Evolutionary conservation across 1,140 invertebrate species (phyloP).

Genomic region (Procambarus virginalis): DNA sequence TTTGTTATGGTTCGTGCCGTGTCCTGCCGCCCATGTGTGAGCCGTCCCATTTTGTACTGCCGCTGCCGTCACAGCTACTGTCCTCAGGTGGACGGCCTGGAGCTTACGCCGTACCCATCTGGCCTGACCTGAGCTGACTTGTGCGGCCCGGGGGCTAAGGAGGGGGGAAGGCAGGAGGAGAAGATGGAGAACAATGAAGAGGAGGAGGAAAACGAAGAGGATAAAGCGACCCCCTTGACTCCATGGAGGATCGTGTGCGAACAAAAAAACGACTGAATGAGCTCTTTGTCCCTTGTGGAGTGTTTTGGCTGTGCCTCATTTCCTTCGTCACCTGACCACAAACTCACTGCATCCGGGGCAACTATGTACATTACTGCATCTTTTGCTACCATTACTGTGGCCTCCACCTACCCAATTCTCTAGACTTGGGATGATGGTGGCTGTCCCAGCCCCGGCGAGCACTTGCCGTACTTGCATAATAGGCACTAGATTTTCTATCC

Average conservation of each 20-base stretch:
- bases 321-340: conserved; percentile 59
- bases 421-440: conserved; percentile 10
- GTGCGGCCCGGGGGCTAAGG: conserved; percentile 35
- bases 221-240: conserved; percentile 11
- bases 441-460: conserved; percentile 3
- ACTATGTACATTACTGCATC: conserved; percentile 33
- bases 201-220: neutral
- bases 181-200: conserved; percentile 28
- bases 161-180: conserved; percentile 10
- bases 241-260: conserved; percentile 25
- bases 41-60: conserved; percentile 65
- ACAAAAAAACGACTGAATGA: conserved; percentile 31
- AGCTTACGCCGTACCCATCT: neutral
- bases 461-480: conserved; percentile 54
- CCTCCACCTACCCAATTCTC: conserved; percentile 14
- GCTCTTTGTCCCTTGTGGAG: conserved; percentile 67
- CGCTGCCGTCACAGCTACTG: conserved; percentile 19
- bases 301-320: conserved; percentile 67
- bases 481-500: conserved; percentile 66
- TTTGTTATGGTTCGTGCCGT: conserved; percentile 66
- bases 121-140: conserved; percentile 23
- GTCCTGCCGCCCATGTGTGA: conserved; percentile 66
- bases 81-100: conserved; percentile 31
- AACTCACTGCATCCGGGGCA: conserved; percentile 49
- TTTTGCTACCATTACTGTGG: conserved; percentile 56